These are phyloP conservation scores for Meda fulgida DNA, from an alignment of 2,797 vertebrate genomes.

Conservation along the genomic window DNA sequence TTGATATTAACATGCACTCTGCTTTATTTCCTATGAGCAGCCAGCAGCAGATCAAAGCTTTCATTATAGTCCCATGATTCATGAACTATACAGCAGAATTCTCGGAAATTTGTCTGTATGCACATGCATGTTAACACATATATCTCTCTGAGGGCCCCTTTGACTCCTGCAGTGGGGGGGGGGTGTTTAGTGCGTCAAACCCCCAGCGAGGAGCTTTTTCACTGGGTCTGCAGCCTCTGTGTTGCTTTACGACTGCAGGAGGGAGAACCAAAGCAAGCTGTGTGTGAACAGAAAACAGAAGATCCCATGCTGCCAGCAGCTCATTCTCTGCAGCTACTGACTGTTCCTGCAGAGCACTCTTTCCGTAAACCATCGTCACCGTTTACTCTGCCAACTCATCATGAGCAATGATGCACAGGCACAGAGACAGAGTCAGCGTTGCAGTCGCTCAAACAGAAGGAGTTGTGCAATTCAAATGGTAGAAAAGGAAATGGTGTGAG, in stretches of 20 bases:
- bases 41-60: neutral
- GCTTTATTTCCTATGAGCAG: neutral
- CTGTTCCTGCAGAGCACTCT: neutral
- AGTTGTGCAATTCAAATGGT: neutral
- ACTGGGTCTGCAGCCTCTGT: neutral
- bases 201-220: conserved; percentile 2
- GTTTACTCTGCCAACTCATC: conserved; percentile 33
- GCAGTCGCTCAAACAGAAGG: neutral
- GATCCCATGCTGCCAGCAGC: conserved; percentile 19
- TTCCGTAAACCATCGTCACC: conserved; percentile 34
- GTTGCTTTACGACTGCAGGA: neutral
- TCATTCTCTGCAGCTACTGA: neutral
- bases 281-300: conserved; percentile 24
- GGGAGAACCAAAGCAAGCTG: conserved; percentile 23
- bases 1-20: neutral
- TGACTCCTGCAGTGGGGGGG: neutral
- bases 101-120: neutral
- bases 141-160: neutral
- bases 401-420: neutral
- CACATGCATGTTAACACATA: conserved; percentile 1
- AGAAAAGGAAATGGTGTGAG: neutral
- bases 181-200: neutral
- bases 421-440: neutral
- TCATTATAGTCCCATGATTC: neutral
- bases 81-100: neutral